phyloP scores from a whole-genome alignment of 2,888 invertebrate species.

The Nysson spinosus region DNA sequence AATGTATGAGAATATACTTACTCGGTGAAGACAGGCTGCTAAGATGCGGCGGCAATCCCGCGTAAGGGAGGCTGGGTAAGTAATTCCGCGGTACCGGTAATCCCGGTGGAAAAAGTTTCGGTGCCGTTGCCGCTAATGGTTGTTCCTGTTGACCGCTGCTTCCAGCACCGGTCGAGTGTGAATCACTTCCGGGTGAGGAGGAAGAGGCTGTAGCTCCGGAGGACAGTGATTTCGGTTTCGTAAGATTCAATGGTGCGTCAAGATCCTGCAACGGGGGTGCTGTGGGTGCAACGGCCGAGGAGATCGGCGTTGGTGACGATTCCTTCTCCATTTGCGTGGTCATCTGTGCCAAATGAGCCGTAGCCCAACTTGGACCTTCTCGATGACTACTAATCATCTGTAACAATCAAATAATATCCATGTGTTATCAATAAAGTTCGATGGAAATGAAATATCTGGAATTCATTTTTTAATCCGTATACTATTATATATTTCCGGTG shows the following conservation, averaged over 20 bases:
- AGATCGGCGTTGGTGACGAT: slow-evolving; percentile 73
- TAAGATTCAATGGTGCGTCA: slow-evolving; percentile 92
- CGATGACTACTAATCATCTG: slow-evolving; percentile 80
- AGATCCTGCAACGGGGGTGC: slow-evolving; percentile 80
- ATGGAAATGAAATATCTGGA: too few relatives aligned
- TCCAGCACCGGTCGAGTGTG: slow-evolving; percentile 76
- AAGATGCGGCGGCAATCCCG: slow-evolving; percentile 81
- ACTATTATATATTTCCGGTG: too few relatives aligned
- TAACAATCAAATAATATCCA: slow-evolving; percentile 34
- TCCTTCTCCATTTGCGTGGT: slow-evolving; percentile 78
- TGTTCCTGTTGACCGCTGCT: slow-evolving; percentile 78
- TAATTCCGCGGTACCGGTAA: slow-evolving; percentile 82
- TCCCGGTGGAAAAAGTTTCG: slow-evolving; percentile 80
- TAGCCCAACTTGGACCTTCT: slow-evolving; percentile 82
- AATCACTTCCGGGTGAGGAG: slow-evolving; percentile 78
- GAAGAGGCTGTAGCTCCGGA: slow-evolving; percentile 75
- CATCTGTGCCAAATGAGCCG: slow-evolving; percentile 86
- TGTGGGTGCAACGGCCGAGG: slow-evolving; percentile 72
- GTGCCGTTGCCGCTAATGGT: slow-evolving; percentile 80
- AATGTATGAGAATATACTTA: too few relatives aligned
- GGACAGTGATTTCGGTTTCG: slow-evolving; percentile 86
- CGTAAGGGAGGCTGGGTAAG: slow-evolving; percentile 79
- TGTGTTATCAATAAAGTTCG: not conserved
- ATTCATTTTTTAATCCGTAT: too few relatives aligned
- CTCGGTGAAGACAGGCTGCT: slow-evolving; percentile 77